Percentiles rank a stretch among this genome's conserved stretches.
Conservation (phyloP, 2,888 invertebrate genomes). For the Lasioglossum lativentre region DNA sequence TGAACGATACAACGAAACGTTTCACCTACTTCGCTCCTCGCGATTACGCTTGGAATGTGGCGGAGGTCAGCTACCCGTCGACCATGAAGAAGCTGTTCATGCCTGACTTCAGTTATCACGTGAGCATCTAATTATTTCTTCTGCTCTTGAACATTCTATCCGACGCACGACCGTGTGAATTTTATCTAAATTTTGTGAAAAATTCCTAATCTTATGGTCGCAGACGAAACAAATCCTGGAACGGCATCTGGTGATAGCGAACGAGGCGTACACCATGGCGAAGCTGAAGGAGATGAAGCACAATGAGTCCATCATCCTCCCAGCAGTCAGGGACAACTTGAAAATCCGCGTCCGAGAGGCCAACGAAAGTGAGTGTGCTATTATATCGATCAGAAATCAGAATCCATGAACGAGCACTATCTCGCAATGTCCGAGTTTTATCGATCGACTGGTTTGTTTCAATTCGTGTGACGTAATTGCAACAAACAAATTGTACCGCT, state of each 20-base stretch:
- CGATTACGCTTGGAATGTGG: slow-evolving; percentile 94
- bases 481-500: no score
- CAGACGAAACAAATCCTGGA: slow-evolving; percentile 94
- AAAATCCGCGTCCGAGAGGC: slow-evolving; percentile 91
- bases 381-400: no score
- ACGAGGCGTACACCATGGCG: slow-evolving; percentile 92
- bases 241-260: slow-evolving; percentile 94
- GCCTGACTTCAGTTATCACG: slow-evolving; percentile 89
- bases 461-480: no score
- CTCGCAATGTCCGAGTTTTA: slow-evolving; percentile 43
- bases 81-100: slow-evolving; percentile 94
- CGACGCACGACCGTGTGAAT: not conserved
- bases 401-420: slow-evolving; percentile 47
- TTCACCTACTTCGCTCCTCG: slow-evolving; percentile 97
- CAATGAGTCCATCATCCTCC: slow-evolving; percentile 90
- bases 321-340: slow-evolving; percentile 90
- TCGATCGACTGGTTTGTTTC: slow-evolving; percentile 24
- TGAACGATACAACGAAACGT: slow-evolving; percentile 91
- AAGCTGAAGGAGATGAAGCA: slow-evolving; percentile 89
- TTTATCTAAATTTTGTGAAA: not conserved
- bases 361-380: slow-evolving; percentile 89
- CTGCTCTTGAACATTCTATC: not conserved
- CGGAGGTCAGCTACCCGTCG: slow-evolving; percentile 91
- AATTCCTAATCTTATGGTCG: not conserved
- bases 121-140: slow-evolving; percentile 38